A percentile compares a stretch with the other conserved stretches of the same genome.
phyloP scores from a whole-genome alignment of 2,888 invertebrate genomes.

The Keiferia lycopersicella region DNA sequence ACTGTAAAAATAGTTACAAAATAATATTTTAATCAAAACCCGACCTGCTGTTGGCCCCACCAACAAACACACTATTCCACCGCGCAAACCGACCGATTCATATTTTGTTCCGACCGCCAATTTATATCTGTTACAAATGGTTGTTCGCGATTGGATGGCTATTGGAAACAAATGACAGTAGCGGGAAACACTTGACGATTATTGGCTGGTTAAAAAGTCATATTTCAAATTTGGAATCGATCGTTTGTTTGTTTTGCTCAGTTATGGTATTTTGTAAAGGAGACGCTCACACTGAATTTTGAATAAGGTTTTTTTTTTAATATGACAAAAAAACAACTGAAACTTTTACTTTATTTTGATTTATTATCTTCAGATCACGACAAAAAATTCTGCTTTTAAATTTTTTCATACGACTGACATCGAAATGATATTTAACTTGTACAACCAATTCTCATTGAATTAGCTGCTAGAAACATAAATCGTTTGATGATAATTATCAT shows the following conservation, averaged over 20 bases:
- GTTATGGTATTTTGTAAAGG: not conserved
- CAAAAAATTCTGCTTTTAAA: no score
- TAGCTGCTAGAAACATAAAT: no score
- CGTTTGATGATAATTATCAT: no score
- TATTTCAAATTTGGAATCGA: constrained; percentile 28
- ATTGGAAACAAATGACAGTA: constrained; percentile 70
- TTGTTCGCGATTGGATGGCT: constrained; percentile 63
- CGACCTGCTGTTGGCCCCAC: constrained; percentile 3
- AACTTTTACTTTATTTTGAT: no score
- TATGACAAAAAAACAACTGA: no score
- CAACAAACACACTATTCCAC: constrained; percentile 9
- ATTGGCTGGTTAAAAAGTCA: constrained; percentile 34
- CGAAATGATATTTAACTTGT: no score
- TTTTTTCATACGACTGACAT: no score
- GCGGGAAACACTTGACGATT: constrained; percentile 45
- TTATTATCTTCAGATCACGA: no score
- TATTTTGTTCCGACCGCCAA: constrained; percentile 69
- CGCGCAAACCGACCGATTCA: constrained; percentile 56
- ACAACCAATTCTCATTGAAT: no score
- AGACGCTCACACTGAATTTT: no score
- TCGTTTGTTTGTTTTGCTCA: constrained; percentile 4
- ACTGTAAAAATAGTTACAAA: not conserved
- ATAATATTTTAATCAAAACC: not conserved
- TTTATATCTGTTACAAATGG: constrained; percentile 75
- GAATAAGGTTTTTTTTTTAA: no score